A percentile compares a stretch with the other conserved stretches of the same genome.
phyloP scores from a whole-genome alignment of 2,888 invertebrate species.

The Dicyrtoma fusca region DNA sequence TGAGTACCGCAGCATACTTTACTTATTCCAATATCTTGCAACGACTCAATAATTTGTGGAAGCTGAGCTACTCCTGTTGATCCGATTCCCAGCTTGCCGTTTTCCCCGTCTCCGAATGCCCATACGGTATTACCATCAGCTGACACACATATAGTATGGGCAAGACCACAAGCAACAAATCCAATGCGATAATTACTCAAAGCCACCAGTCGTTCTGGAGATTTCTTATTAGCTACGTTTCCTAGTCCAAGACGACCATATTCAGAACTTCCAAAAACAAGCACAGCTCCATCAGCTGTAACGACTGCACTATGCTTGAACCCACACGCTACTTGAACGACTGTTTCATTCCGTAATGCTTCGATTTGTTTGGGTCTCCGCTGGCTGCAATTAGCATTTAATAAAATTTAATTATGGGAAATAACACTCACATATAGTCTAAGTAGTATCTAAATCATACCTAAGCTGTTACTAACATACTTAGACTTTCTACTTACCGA shows the following conservation, averaged over 20 bases:
- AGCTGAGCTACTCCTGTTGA: slow-evolving; percentile 41
- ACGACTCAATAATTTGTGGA: slow-evolving; percentile 63
- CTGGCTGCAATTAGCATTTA: too few relatives aligned
- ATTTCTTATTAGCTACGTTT: slow-evolving; percentile 66
- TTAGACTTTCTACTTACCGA: too few relatives aligned
- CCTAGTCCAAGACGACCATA: slow-evolving; percentile 65
- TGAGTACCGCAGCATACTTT: slow-evolving; percentile 70
- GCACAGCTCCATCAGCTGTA: slow-evolving; percentile 68
- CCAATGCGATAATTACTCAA: slow-evolving; percentile 64
- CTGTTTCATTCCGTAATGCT: slow-evolving; percentile 67
- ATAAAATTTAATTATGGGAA: too few relatives aligned
- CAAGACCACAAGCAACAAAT: slow-evolving; percentile 67
- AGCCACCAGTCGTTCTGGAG: slow-evolving; percentile 65
- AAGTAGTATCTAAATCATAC: too few relatives aligned
- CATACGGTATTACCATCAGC: slow-evolving; percentile 66
- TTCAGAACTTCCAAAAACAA: slow-evolving; percentile 70
- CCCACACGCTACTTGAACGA: slow-evolving; percentile 67
- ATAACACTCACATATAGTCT: too few relatives aligned
- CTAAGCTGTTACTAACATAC: too few relatives aligned
- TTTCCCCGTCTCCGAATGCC: slow-evolving; percentile 71
- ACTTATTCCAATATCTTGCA: slow-evolving; percentile 64
- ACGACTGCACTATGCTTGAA: slow-evolving; percentile 70
- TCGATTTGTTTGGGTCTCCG: slow-evolving; percentile 68
- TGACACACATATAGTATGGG: slow-evolving; percentile 68
- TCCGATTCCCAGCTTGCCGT: slow-evolving; percentile 60